Base-by-base conservation (phyloP, 2,797 vertebrate genomes). In the Chelonia mydas region DNA sequence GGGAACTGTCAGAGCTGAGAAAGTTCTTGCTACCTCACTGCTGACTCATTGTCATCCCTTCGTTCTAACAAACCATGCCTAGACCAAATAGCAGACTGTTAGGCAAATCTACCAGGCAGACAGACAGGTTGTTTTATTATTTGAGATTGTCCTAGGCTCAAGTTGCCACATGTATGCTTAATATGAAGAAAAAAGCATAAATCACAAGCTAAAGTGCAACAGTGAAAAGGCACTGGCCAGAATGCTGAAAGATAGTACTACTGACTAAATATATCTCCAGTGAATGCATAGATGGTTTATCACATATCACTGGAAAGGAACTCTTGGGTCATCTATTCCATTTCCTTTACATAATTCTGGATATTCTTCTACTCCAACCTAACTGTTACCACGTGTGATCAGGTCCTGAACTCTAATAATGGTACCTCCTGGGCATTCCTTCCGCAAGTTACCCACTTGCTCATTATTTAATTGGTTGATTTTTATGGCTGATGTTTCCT, bases 141-240 rank as follows among this genome's bases (percentile, higher is more conserved):
- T 23, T 51, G 57, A 1, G 3, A 12, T 15, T 51, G 7, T 17
- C 27, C 87, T n/a, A 31, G 31, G 25, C 41, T 92, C 6, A 50
- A 81, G 11, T 6, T 81, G 76, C 17, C 50, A 9, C 10, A 0
- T 3, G 3, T 33, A 59, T 11, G 31, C 50, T 89, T 82, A 74
- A 65, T 33, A 13, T 51, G 23, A 57, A 41, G 45, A 37, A 72
- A 49, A 49, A 91, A 83, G 83, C 31, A 59, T 59, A 80, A 16
- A 3, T 3, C 0, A 0, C 17, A 45, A 65, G 79, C 53, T 53
- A 57, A 81, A 59, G 3, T 77, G 9, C 1, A 9, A 11, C 41
- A 6, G 37, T 1, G 0, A 90, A 92, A 25, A 57, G 27, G 28
- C 28, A 83, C 27, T 6, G 0, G 0, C 19, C 81, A 86, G 57